Base-by-base conservation (phyloP, 2,888 invertebrate genomes). In the Yponomeuta sedellus region DNA sequence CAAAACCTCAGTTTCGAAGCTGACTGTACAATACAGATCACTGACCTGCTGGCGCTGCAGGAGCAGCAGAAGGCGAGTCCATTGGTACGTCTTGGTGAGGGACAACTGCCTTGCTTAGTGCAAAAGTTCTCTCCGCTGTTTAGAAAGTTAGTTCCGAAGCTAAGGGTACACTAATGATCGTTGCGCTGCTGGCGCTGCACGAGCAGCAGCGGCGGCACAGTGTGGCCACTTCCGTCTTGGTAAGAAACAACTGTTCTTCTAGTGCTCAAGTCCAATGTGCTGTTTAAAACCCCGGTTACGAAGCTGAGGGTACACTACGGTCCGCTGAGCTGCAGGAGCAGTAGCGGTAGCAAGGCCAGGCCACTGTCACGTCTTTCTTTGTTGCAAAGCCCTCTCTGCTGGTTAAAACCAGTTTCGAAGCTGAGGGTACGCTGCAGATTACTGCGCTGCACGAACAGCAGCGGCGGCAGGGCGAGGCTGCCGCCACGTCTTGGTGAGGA, bases 141-240 rank as follows among this genome's bases (percentile, higher is more conserved):
- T 10, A 12, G 8, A 44, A 12, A 96, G 28, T 93, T 97, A 56
- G 89, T 98, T 67, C 98, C 98, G 0, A 96, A 96, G 40, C 92
- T 98, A 64, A 91, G 98, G 69, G n/a, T n/a, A n/a, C n/a, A n/a
- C n/a, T n/a, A n/a, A n/a, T n/a, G 72, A 96, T 95, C 0, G 95
- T 96, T 28, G 93, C 98, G 56, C 89, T 98, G 67, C 98, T 98
- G 0, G 96, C 96, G 40, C 91, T 98, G 65, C 91, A 98, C 70
- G 97, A 97, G 80, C 95, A 96, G 77, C 98, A 98, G 81, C 95
- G 98, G 78, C 93, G 95, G 44, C 94, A 96, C 73, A 97, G 98
- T 75, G 97, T 98, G 83, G 95, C 96, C 69, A 95, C 97, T 74
- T 94, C 97, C 94, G 64, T 94, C 96, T 67, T 97, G 97, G 98